phyloP scores from a whole-genome alignment of 2,113 vertebrate genomes.

The Anolis sagrei region DNA sequence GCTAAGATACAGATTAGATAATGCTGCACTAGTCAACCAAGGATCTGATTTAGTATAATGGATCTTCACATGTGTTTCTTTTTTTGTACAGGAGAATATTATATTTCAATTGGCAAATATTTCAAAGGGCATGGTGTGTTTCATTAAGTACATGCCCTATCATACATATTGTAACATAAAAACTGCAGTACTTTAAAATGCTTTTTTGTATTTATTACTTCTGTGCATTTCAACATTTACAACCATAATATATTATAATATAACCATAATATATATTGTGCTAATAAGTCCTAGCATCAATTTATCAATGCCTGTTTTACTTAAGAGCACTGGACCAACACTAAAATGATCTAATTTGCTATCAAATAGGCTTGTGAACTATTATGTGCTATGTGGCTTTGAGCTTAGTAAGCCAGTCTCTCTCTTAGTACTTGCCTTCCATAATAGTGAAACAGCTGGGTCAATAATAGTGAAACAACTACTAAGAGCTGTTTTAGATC shows the following conservation, averaged over 20 bases:
- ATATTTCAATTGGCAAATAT: slow-evolving; percentile 28
- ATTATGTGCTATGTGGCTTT: slow-evolving; percentile 3
- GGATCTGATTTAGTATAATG: slow-evolving; percentile 32
- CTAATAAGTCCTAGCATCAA: slow-evolving; percentile 51
- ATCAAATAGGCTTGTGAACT: slow-evolving; percentile 27
- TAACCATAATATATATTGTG: slow-evolving; percentile 35
- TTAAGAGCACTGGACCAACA: slow-evolving; percentile 33
- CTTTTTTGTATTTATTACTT: slow-evolving; percentile 44
- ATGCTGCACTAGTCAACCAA: not conserved
- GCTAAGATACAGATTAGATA: not conserved
- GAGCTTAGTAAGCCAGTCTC: slow-evolving; percentile 8
- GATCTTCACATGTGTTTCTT: slow-evolving; percentile 23
- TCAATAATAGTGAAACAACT: slow-evolving; percentile 3
- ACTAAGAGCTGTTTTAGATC: not conserved
- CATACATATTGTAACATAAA: not conserved
- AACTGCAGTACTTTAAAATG: slow-evolving; percentile 49
- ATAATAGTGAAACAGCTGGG: not conserved
- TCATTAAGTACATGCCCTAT: slow-evolving; percentile 32
- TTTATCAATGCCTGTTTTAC: slow-evolving; percentile 50
- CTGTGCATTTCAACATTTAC: slow-evolving; percentile 52
- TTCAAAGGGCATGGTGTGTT: slow-evolving; percentile 38
- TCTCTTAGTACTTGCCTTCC: slow-evolving; percentile 20
- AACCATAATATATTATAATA: slow-evolving; percentile 29
- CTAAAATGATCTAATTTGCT: slow-evolving; percentile 56
- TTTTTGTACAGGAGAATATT: slow-evolving; percentile 32